Percentiles rank a stretch among this genome's conserved stretches.
Conservation (phyloP, 2,797 vertebrate species). For the Clarias platycephalus region DNA sequence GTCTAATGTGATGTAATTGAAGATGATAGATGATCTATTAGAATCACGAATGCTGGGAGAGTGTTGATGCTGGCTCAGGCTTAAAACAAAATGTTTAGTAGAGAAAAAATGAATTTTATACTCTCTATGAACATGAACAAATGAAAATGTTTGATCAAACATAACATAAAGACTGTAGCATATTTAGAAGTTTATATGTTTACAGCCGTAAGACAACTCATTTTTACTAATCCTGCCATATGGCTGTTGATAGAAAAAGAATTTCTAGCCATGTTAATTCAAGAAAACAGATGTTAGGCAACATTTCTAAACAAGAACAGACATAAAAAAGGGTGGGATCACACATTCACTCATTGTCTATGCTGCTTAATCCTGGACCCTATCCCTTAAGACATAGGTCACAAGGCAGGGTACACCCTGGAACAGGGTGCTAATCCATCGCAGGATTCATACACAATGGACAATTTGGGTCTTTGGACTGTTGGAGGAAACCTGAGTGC, state of each 20-base stretch:
- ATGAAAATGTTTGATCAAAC: not conserved
- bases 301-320: not conserved
- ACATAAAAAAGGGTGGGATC: too few species aligned
- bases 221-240: not conserved
- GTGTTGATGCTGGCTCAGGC: not conserved
- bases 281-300: not conserved
- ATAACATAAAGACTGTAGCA: not conserved
- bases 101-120: not conserved
- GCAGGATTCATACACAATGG: too few species aligned
- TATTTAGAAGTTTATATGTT: not conserved
- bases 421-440: too few species aligned
- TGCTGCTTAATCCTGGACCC: too few species aligned
- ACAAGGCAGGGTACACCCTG: too few species aligned
- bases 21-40: constrained; percentile 13
- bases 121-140: not conserved
- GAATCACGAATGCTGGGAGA: not conserved
- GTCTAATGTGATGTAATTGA: not conserved
- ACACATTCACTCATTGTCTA: too few species aligned
- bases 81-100: not conserved
- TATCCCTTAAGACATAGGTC: too few species aligned
- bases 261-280: not conserved
- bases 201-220: not conserved
- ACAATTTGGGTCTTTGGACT: too few species aligned
- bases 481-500: too few species aligned
- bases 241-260: not conserved